Evolutionary conservation across 2,113 vertebrate genomes (phyloP), one percentile per base, ranked within the genome.

Genomic region (Camelus dromedarius): DNA sequence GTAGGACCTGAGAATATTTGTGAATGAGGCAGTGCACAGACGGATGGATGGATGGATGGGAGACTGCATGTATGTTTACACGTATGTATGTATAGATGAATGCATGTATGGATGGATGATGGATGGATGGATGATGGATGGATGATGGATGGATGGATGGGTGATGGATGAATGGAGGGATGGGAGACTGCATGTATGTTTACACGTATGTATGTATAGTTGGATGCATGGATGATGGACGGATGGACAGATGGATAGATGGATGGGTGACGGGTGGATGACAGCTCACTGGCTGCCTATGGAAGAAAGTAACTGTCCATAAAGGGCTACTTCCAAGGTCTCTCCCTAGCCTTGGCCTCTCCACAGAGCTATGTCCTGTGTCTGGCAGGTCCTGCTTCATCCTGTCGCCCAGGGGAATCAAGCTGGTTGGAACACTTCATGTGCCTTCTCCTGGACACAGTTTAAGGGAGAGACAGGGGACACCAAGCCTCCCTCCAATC

Each of bases 101-200:
- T 24, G 15, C 1, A 13, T 14, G 10, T 6, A 16, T 16, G 52
- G 6, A 9, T 28, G 4, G 13, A 5, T 64, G 9, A 9, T 16
- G 10, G 18, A 16, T 19, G 8, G 11, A 7, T 22, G 8, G 14
- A 24, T 26, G 8, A 2, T n/a, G n/a, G 28, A 14, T 12, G 42
- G 28, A 3, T 46, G 8, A 2, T 8, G 16, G 32, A 30, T 26
- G 30, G 32, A 6, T 19, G 0, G 70, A 8, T 26, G 26, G 14
- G 7, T 52, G 24, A 3, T 52, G 50, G 50, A 14, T 12, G 50
- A 52, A 22, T 32, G 5, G 38, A 42, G 38, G 38, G 38, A 42
- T 42, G 38, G 38, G 38, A 42, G 38, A 42, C 38, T 42, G 38
- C 38, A 42, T 42, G 38, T 42, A 42, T 42, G 38, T 42, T 42